Evolutionary conservation across 2,888 invertebrate species (phyloP).

Genomic region (Pachycephus smyrnensis): DNA sequence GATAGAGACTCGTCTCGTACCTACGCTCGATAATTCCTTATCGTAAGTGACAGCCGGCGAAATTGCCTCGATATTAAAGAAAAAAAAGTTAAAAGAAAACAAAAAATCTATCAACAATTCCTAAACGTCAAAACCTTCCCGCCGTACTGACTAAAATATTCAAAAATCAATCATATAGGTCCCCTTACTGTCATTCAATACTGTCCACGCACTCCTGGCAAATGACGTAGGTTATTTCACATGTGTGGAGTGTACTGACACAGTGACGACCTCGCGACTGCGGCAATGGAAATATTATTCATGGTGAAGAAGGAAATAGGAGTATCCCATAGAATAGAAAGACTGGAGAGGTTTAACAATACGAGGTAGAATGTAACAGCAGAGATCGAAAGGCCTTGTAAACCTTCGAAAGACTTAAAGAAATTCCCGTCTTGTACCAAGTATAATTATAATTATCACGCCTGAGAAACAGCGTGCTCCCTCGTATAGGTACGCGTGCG

Average conservation of each 20-base stretch:
- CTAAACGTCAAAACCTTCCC: not conserved
- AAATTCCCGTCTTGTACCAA: not conserved
- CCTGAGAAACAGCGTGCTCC: not conserved
- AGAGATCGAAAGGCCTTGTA: slow-evolving; percentile 15
- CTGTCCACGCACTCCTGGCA: not conserved
- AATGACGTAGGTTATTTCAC: not conserved
- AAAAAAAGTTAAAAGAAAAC: not conserved
- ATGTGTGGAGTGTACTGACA: not conserved
- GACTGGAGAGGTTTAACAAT: slow-evolving; percentile 6
- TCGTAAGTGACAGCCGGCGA: not conserved
- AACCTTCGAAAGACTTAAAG: slow-evolving; percentile 17
- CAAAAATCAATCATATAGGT: not conserved
- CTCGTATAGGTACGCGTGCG: not conserved
- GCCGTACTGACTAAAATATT: not conserved
- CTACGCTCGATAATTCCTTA: not conserved
- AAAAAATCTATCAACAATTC: not conserved
- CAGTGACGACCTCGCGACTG: not conserved
- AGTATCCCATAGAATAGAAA: not conserved
- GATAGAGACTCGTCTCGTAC: not conserved
- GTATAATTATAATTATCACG: slow-evolving; percentile 4
- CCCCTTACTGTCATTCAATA: not conserved
- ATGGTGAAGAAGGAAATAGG: slow-evolving; percentile 7
- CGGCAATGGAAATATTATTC: not conserved
- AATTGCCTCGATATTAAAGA: not conserved
- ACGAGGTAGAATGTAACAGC: not conserved